A percentile compares a stretch with the other conserved stretches of the same genome.
Evolutionary conservation across 35 echinoderm and acorn worm species (phyloP).

Genomic region (Ophioderma brevispina): DNA sequence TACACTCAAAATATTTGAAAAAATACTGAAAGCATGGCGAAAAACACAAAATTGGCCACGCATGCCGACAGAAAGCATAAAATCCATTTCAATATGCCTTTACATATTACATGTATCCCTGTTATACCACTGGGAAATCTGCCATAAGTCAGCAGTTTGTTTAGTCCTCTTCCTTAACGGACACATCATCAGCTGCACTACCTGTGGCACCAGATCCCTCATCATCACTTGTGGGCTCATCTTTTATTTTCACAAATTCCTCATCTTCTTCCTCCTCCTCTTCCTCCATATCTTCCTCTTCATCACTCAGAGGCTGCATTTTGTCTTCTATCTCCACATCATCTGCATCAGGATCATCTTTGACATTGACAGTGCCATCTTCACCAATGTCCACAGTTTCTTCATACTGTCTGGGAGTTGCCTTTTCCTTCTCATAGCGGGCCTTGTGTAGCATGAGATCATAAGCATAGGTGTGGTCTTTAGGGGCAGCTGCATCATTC

Average conservation of each 20-base stretch:
- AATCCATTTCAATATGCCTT: too few species aligned
- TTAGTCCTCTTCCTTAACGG: not conserved
- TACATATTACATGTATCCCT: too few species aligned
- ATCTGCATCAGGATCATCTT: not conserved
- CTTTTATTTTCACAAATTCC: not conserved
- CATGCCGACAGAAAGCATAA: too few species aligned
- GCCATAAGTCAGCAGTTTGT: too few species aligned
- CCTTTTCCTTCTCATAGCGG: not conserved
- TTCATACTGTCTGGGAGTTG: not conserved
- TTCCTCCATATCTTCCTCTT: not conserved
- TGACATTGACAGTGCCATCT: not conserved
- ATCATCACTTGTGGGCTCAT: not conserved
- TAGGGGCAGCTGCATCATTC: not conserved
- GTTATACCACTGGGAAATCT: too few species aligned
- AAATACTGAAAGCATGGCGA: too few species aligned
- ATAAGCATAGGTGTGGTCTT: not conserved
- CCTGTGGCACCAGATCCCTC: not conserved
- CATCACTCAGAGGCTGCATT: not conserved
- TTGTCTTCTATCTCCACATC: slow-evolving; percentile 1
- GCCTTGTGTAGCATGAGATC: not conserved
- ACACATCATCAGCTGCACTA: not conserved
- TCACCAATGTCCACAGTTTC: not conserved
- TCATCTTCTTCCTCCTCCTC: not conserved
- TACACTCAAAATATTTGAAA: too few species aligned
- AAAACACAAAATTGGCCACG: too few species aligned